Conservation (phyloP, 1,140 invertebrate genomes). For the Oreohelix idahoensis region DNA sequence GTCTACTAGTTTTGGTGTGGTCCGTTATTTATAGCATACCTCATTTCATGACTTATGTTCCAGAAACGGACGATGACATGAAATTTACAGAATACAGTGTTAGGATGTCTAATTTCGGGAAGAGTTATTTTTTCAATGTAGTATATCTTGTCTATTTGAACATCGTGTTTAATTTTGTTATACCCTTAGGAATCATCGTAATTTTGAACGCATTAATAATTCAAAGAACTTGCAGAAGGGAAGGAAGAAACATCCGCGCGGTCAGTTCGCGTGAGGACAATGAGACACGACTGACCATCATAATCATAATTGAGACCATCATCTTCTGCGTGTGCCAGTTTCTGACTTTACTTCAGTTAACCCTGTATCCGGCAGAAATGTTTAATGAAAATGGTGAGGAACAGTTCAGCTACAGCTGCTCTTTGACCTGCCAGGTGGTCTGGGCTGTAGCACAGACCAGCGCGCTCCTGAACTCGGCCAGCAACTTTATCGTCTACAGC, state of each 20-base stretch:
- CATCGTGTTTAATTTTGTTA: conserved; percentile 39
- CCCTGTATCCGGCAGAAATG: conserved; percentile 37
- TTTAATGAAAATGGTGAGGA: neutral
- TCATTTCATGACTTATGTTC: neutral
- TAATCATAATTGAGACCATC: no score
- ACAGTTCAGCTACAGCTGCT: conserved; percentile 20
- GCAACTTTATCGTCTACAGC: no score
- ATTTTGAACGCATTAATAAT: conserved; percentile 41
- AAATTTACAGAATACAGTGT: conserved; percentile 22
- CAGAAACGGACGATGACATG: no score
- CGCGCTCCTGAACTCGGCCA: conserved; percentile 78
- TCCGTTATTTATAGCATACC: no score
- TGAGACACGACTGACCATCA: no score
- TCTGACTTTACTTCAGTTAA: conserved; percentile 40
- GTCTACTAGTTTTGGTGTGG: no score
- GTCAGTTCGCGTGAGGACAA: no score
- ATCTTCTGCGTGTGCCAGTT: conserved; percentile 49
- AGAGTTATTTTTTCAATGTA: conserved; percentile 40
- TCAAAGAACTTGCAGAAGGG: conserved; percentile 15
- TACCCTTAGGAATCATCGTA: conserved; percentile 40
- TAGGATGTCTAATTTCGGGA: conserved; percentile 31
- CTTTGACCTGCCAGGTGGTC: conserved; percentile 35
- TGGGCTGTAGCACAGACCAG: conserved; percentile 75
- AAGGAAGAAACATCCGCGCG: neutral
- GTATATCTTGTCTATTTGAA: conserved; percentile 49